A percentile compares a stretch with the other conserved stretches of the same genome.
These are phyloP conservation scores for Andricus curvator DNA, from an alignment of 2,888 invertebrate species.

Conservation along the genomic window DNA sequence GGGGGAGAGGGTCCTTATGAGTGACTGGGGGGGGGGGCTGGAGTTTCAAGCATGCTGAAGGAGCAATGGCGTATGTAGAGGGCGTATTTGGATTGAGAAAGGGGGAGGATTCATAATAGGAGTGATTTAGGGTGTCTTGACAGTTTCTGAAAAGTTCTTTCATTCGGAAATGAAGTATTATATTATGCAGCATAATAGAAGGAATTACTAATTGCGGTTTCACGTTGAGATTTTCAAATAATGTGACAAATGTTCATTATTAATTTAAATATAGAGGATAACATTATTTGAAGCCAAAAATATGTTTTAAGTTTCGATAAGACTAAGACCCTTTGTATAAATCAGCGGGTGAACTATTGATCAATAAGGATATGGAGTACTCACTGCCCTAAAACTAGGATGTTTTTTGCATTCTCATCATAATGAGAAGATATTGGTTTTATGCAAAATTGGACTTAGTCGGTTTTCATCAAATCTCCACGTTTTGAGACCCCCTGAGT, in stretches of 20 bases:
- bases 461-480: too few relatives aligned
- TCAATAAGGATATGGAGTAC: too few relatives aligned
- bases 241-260: not conserved
- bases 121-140: slow-evolving; percentile 5
- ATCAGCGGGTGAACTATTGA: too few relatives aligned
- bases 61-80: slow-evolving; percentile 1
- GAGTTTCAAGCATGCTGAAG: not conserved
- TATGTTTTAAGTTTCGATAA: too few relatives aligned
- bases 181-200: not conserved
- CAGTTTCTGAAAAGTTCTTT: not conserved
- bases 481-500: too few relatives aligned
- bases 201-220: not conserved
- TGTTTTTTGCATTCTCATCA: too few relatives aligned
- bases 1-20: slow-evolving; percentile 46
- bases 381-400: too few relatives aligned
- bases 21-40: slow-evolving; percentile 48
- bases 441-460: too few relatives aligned
- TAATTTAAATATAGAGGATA: too few relatives aligned
- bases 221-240: not conserved
- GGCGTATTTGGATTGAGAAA: not conserved
- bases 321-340: too few relatives aligned
- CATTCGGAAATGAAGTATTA: not conserved
- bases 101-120: slow-evolving; percentile 6
- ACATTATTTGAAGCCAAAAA: too few relatives aligned
- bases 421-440: too few relatives aligned